Evolutionary conservation across 2,113 vertebrate species (phyloP), one percentile per base, ranked within the genome.

Genomic region (Mirza zaza): DNA sequence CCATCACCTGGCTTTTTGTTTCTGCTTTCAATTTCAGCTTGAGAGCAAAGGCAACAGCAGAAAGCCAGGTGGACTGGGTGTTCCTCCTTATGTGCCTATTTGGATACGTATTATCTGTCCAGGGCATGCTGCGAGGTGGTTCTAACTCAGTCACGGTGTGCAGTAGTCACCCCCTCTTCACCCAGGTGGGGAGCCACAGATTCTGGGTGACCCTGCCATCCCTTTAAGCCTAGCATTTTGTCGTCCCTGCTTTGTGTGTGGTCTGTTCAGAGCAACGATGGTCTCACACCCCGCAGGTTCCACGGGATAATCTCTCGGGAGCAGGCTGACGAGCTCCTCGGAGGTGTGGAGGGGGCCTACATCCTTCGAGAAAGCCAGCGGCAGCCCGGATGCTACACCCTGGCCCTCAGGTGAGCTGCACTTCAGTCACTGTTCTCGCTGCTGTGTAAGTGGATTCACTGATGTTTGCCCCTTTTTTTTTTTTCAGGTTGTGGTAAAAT

Each of bases 311-410:
- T 99, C 98, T 99, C 99, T 94, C 99, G 99, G 96, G 99, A 99
- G 98, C 98, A 99, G 98, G 99, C 99, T 32, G 99, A 99, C 96
- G 99, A 99, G 96, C 99, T 99, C 10, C 99, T 99, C 20, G 99
- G 97, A 25, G 99, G 99, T 0, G 96, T 98, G 80, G 99, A 99
- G 97, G 99, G 99, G 32, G 99, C 99, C 0, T 99, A 99, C 97
- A 99, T 99, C 92, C 99, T 99, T 91, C 99, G 99, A 98, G 99
- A 99, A 98, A 99, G 99, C 98, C 99, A 99, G 94, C 98, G 99
- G 82, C 99, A 99, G 97, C 99, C 99, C 0, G 99, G 99, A 93
- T 99, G 99, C 91, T 99, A 99, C 97, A 99, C 99, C 4, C 98
- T 99, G 96, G 99, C 99, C 71, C 99, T 99, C 92, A 99, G 99